Conservation (phyloP, 2,113 vertebrate species). For the Lethenteron camtschaticum region DNA sequence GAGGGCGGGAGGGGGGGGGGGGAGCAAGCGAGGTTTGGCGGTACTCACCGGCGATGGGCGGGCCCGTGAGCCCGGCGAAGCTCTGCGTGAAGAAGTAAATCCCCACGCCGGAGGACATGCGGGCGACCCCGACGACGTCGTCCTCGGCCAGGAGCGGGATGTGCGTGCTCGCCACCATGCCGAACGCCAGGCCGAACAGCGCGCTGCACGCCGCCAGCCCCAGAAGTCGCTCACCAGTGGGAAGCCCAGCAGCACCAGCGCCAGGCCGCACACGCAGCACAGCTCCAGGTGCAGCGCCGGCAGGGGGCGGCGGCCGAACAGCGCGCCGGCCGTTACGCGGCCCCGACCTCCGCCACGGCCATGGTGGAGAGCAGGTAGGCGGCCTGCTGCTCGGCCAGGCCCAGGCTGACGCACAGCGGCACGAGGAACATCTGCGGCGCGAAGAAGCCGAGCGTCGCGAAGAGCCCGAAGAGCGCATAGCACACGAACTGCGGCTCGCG, state of each 20-base stretch:
- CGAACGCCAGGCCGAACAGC: constrained; percentile 59
- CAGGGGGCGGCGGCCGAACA: constrained; percentile 35
- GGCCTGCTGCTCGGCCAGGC: constrained; percentile 38
- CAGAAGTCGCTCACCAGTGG: constrained; percentile 50
- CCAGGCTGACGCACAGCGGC: constrained; percentile 50
- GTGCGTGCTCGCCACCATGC: constrained; percentile 54
- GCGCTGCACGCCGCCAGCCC: constrained; percentile 47
- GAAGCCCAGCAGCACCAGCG: constrained; percentile 45
- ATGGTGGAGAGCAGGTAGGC: constrained; percentile 53
- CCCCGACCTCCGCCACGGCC: constrained; percentile 70
- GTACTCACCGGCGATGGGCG: constrained; percentile 63
- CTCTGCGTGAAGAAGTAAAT: constrained; percentile 87
- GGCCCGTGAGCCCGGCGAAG: constrained; percentile 67
- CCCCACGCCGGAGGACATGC: constrained; percentile 66
- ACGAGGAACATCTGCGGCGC: constrained; percentile 74
- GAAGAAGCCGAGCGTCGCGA: constrained; percentile 78
- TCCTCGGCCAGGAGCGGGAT: constrained; percentile 83
- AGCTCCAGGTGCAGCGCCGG: constrained; percentile 65
- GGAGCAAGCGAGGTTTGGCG: neutral
- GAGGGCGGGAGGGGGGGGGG: rapidly evolving
- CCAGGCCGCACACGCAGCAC: constrained; percentile 33
- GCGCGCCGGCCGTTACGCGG: constrained; percentile 40
- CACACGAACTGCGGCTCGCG: constrained; percentile 56
- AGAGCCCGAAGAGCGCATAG: constrained; percentile 73
- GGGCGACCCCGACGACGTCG: constrained; percentile 59